A percentile compares a stretch with the other conserved stretches of the same genome.
Evolutionary conservation across 2,113 vertebrate species (phyloP).

Genomic region (Datnioides undecimradiatus): DNA sequence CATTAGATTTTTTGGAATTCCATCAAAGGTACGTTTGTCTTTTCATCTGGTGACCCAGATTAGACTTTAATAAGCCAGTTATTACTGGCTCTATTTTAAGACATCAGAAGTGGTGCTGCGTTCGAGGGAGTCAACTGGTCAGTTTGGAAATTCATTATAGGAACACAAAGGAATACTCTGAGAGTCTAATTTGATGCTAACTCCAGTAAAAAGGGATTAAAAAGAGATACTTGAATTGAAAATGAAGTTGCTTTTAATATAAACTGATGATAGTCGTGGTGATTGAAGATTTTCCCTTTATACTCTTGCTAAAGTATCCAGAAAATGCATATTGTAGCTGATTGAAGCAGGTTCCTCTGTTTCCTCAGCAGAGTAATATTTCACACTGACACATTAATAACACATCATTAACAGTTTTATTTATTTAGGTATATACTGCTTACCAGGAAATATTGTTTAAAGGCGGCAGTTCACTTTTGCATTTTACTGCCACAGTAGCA

Average conservation of each 20-base stretch:
- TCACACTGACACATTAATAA: not conserved
- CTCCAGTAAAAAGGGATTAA: not conserved
- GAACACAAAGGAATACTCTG: constrained; percentile 18
- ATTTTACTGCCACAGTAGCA: not conserved
- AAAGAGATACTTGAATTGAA: not conserved
- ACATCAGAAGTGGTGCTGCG: not conserved
- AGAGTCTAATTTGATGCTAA: constrained; percentile 1
- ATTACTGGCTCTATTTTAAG: constrained; percentile 42
- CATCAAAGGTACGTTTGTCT: constrained; percentile 29
- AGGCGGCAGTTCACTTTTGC: not conserved
- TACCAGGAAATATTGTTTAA: not conserved
- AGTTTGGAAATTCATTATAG: constrained; percentile 42
- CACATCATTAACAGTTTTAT: not conserved
- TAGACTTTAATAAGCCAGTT: constrained; percentile 7
- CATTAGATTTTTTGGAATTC: not conserved
- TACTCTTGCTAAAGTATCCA: not conserved
- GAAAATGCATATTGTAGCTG: not conserved
- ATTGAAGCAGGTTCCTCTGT: not conserved
- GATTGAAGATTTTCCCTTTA: constrained; percentile 23
- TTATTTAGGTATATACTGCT: not conserved
- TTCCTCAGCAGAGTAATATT: not conserved
- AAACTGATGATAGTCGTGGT: not conserved
- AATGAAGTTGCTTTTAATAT: constrained; percentile 4
- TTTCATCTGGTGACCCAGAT: constrained; percentile 36
- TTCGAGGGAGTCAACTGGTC: constrained; percentile 27